phyloP scores from a whole-genome alignment of 2,797 vertebrate genomes.

The Enteromius treurensis region DNA sequence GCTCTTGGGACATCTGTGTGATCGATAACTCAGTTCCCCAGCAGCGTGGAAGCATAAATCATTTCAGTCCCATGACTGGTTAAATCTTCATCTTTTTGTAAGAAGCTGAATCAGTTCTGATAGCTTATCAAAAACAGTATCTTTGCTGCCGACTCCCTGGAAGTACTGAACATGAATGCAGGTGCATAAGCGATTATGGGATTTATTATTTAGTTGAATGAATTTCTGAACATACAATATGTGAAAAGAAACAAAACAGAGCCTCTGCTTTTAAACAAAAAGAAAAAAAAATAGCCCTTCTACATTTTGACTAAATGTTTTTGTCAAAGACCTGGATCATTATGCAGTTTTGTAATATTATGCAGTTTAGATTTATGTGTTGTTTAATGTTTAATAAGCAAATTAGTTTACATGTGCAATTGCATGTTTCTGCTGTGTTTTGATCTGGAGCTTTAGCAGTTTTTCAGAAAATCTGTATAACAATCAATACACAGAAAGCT shows the following conservation, averaged over 20 bases:
- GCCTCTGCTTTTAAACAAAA: too few species aligned
- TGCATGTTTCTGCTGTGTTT: not conserved
- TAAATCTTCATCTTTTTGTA: not conserved
- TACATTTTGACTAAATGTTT: too few species aligned
- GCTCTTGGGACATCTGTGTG: not conserved
- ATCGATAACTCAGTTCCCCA: conserved; percentile 3
- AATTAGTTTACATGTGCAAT: not conserved
- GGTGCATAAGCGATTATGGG: not conserved
- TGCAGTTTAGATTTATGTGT: not conserved
- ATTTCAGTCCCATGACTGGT: not conserved
- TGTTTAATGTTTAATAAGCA: not conserved
- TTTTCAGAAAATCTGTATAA: not conserved
- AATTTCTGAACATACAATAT: too few species aligned
- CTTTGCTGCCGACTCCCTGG: too few species aligned
- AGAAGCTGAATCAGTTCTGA: not conserved
- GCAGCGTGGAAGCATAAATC: conserved; percentile 5
- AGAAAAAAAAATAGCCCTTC: too few species aligned
- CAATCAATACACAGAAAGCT: not conserved
- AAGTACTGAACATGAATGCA: not conserved
- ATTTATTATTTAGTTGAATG: too few species aligned
- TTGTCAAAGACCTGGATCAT: too few species aligned
- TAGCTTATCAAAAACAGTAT: not conserved
- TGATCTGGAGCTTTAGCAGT: not conserved
- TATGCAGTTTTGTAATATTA: not conserved
- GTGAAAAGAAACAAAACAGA: too few species aligned